Percentiles rank a stretch among this genome's conserved stretches.
Conservation (phyloP, 2,797 vertebrate species). For the Sebastes alutus region DNA sequence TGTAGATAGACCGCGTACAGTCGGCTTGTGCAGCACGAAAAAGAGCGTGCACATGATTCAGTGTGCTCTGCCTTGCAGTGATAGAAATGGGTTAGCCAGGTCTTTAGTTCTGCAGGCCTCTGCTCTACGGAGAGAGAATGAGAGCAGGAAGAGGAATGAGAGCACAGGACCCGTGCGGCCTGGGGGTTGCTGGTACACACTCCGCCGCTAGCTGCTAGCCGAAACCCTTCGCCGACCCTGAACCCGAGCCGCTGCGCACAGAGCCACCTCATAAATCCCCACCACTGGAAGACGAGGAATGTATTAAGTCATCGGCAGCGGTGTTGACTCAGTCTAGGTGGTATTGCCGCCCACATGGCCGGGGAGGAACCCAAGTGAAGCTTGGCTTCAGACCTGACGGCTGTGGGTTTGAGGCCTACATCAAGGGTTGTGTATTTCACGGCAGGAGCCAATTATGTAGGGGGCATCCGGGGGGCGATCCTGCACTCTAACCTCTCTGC, state of each 20-base stretch:
- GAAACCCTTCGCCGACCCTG: conserved; percentile 61
- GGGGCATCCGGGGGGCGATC: conserved; percentile 17
- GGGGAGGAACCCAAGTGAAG: conserved; percentile 47
- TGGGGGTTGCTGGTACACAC: conserved; percentile 34
- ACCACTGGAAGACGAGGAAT: conserved; percentile 59
- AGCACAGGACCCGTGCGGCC: conserved; percentile 26
- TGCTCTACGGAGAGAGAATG: conserved; percentile 49
- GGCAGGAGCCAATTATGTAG: conserved; percentile 51
- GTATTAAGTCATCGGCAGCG: conserved; percentile 61
- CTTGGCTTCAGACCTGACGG: conserved; percentile 59
- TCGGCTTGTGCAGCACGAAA: neutral
- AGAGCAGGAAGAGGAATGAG: conserved; percentile 66
- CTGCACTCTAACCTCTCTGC: conserved; percentile 19
- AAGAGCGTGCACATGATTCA: conserved; percentile 24
- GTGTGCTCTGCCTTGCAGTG: conserved; percentile 15
- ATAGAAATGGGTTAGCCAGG: conserved; percentile 60
- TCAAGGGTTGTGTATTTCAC: conserved; percentile 57
- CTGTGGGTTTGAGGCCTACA: conserved; percentile 64
- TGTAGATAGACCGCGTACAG: neutral
- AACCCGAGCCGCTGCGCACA: conserved; percentile 54
- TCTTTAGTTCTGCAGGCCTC: conserved; percentile 37
- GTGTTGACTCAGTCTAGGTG: conserved; percentile 71
- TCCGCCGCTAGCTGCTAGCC: conserved; percentile 33
- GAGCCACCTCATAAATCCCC: conserved; percentile 67
- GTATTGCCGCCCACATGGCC: conserved; percentile 58